phyloP scores from a whole-genome alignment of 2,113 vertebrate species.

The Poecile atricapillus region DNA sequence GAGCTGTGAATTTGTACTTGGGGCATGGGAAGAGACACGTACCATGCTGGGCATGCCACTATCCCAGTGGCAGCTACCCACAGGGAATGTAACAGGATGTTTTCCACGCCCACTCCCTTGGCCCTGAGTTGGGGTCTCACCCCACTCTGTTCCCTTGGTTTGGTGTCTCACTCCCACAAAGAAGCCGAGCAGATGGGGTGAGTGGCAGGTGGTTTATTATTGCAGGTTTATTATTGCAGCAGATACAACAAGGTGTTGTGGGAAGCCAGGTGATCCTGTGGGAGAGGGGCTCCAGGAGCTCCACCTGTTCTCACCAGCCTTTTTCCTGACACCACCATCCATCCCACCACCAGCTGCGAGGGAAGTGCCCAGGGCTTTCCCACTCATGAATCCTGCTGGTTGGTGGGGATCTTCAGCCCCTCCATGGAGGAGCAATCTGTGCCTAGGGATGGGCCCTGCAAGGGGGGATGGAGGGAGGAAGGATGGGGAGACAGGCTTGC shows the following conservation, averaged over 20 bases:
- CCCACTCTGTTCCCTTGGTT: neutral
- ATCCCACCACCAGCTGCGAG: neutral
- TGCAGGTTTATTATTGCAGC: constrained; percentile 26
- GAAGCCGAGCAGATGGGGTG: rapidly evolving
- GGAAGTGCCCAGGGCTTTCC: neutral
- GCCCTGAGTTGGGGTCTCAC: neutral
- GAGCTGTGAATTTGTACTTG: constrained; percentile 1
- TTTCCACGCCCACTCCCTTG: rapidly evolving
- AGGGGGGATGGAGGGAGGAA: neutral
- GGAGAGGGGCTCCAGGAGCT: constrained; percentile 8
- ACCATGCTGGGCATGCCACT: neutral
- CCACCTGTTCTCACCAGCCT: neutral
- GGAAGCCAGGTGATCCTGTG: neutral
- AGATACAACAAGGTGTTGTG: neutral
- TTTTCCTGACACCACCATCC: neutral
- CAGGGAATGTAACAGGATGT: neutral
- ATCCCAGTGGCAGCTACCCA: rapidly evolving
- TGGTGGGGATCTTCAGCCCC: neutral
- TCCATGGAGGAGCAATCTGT: neutral
- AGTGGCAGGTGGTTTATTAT: neutral
- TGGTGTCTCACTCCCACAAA: neutral
- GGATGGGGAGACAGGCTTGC: neutral
- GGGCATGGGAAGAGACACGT: neutral
- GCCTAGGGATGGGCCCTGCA: neutral
- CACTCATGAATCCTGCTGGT: neutral